Evolutionary conservation across 2,113 vertebrate genomes (phyloP).

Genomic region (Pangasianodon hypophthalmus): DNA sequence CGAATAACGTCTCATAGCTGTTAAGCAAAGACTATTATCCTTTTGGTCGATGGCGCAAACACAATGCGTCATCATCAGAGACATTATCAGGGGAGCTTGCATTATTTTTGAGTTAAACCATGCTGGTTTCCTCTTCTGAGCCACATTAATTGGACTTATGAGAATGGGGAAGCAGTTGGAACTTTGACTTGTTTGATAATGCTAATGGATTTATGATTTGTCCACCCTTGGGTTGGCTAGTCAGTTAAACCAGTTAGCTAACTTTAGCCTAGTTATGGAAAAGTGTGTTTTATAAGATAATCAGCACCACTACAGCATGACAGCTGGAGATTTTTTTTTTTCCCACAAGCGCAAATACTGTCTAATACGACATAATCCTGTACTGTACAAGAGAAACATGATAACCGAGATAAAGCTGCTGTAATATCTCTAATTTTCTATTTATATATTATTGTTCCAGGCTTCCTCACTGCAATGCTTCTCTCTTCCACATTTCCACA

Average conservation of each 20-base stretch:
- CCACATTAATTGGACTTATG: too few relatives aligned
- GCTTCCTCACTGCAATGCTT: not conserved
- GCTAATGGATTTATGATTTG: too few relatives aligned
- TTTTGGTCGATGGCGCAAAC: not conserved
- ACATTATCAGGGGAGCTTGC: not conserved
- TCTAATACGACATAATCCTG: not conserved
- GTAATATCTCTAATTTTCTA: not conserved
- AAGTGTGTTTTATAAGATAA: not conserved
- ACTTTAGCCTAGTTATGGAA: too few relatives aligned
- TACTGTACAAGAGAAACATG: not conserved
- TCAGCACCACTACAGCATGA: not conserved
- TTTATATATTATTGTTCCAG: not conserved
- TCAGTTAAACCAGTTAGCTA: too few relatives aligned
- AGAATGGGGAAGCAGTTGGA: too few relatives aligned
- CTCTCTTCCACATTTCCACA: not conserved
- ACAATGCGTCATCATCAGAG: not conserved
- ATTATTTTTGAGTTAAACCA: not conserved
- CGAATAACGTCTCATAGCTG: not conserved
- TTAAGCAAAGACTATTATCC: not conserved
- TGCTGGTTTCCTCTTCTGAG: not conserved
- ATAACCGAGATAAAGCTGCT: not conserved
- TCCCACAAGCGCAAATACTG: too few relatives aligned
- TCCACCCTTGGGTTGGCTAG: too few relatives aligned
- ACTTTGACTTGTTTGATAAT: too few relatives aligned
- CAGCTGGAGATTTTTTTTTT: not conserved